These are phyloP conservation scores for Apis cerana DNA, from an alignment of 1,140 invertebrate genomes.

Conservation along the genomic window DNA sequence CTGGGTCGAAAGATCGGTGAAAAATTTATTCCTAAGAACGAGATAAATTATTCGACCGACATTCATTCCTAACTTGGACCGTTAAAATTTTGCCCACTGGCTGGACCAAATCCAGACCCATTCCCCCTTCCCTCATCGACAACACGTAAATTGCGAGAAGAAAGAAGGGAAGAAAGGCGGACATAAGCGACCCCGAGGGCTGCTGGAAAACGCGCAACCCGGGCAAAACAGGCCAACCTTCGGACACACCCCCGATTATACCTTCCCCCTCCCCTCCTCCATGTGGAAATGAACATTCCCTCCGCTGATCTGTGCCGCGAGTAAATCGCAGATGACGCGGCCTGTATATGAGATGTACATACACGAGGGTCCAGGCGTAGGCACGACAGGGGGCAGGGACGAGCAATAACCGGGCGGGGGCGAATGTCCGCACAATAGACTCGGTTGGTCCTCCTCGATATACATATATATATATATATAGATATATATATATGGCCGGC, in stretches of 20 bases:
- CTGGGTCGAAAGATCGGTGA: too few species aligned
- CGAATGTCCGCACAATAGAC: conserved; percentile 63
- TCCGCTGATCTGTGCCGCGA: conserved; percentile 31
- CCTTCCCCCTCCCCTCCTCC: background rate
- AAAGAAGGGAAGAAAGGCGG: background rate
- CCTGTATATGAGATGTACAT: conserved; percentile 51
- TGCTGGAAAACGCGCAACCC: background rate
- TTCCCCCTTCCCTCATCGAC: too few species aligned
- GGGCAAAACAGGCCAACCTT: background rate
- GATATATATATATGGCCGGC: background rate
- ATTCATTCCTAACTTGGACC: too few species aligned
- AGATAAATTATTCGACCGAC: too few species aligned
- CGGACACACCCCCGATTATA: conserved; percentile 1
- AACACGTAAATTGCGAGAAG: background rate
- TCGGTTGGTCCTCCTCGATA: conserved; percentile 34
- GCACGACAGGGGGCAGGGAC: conserved; percentile 15
- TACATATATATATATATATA: conserved; percentile 13
- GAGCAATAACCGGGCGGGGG: conserved; percentile 58
- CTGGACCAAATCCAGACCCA: too few species aligned
- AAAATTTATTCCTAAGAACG: too few species aligned
- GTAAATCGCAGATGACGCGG: conserved; percentile 60
- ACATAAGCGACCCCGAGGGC: background rate
- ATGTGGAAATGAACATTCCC: background rate
- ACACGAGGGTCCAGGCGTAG: background rate
- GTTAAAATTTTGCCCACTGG: too few species aligned